phyloP scores from a whole-genome alignment of 2,113 vertebrate genomes.

The Oncorhynchus clarkii region DNA sequence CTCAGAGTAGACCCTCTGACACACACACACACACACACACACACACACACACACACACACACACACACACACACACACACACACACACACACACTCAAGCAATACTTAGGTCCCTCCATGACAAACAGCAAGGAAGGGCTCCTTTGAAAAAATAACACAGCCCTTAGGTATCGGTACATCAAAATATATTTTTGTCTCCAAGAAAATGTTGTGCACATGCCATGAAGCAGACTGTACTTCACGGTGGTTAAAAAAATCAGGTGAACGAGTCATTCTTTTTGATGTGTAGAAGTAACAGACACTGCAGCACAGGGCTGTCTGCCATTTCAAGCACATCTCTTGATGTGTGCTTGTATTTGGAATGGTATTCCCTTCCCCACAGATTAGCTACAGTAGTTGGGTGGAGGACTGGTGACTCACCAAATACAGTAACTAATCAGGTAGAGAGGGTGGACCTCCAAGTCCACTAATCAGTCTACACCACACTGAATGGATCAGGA shows the following conservation, averaged over 20 bases:
- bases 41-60: too few species aligned
- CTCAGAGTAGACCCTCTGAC: constrained; percentile 20
- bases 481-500: background rate
- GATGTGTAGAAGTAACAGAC: constrained; percentile 17
- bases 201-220: background rate
- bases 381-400: background rate
- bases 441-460: background rate
- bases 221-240: background rate
- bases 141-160: background rate
- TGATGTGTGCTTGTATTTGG: background rate
- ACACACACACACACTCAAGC: too few species aligned
- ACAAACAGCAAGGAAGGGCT: background rate
- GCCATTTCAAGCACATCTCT: background rate
- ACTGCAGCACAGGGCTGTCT: background rate
- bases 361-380: background rate
- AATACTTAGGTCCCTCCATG: background rate
- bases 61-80: too few species aligned
- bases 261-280: constrained; percentile 21
- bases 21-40: background rate
- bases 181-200: background rate
- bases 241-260: background rate
- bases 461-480: too few species aligned
- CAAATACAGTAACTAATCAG: background rate
- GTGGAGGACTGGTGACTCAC: background rate
- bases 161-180: background rate